These are phyloP conservation scores for Hemibagrus guttatus DNA, from an alignment of 2,797 vertebrate genomes.

Conservation along the genomic window DNA sequence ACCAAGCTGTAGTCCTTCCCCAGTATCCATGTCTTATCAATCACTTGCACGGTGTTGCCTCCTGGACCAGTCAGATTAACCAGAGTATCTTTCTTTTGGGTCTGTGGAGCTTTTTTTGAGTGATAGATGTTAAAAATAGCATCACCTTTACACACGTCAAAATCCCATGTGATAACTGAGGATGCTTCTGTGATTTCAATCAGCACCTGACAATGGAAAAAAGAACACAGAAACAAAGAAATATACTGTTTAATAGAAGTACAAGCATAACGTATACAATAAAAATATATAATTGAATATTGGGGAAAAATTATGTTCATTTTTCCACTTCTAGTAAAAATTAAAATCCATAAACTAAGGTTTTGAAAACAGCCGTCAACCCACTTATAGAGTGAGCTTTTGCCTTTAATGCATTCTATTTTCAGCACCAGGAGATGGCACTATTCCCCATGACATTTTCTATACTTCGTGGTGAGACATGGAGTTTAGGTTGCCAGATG, in stretches of 20 bases:
- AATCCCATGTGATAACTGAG: conserved; percentile 97
- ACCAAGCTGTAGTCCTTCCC: conserved; percentile 94
- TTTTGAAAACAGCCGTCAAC: background rate
- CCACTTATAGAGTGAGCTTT: background rate
- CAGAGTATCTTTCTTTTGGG: conserved; percentile 80
- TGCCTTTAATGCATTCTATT: conserved; percentile 21
- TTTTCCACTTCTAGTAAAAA: background rate
- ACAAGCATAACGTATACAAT: background rate
- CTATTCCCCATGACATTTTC: conserved; percentile 35
- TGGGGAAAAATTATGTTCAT: background rate
- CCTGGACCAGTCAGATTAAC: conserved; percentile 79
- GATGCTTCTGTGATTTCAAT: conserved; percentile 90
- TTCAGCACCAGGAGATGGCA: conserved; percentile 61
- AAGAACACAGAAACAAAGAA: background rate
- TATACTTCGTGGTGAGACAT: background rate
- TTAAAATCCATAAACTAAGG: background rate
- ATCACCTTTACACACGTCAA: conserved; percentile 93
- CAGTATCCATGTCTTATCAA: conserved; percentile 87
- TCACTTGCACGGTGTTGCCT: conserved; percentile 83
- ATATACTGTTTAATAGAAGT: background rate
- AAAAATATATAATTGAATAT: background rate
- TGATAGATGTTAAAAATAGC: conserved; percentile 92
- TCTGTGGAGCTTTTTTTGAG: conserved; percentile 84
- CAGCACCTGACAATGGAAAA: conserved; percentile 73
- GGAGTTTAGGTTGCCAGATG: background rate